Evolutionary conservation across 2,888 invertebrate species (phyloP).

Genomic region (Maniola hyperantus): DNA sequence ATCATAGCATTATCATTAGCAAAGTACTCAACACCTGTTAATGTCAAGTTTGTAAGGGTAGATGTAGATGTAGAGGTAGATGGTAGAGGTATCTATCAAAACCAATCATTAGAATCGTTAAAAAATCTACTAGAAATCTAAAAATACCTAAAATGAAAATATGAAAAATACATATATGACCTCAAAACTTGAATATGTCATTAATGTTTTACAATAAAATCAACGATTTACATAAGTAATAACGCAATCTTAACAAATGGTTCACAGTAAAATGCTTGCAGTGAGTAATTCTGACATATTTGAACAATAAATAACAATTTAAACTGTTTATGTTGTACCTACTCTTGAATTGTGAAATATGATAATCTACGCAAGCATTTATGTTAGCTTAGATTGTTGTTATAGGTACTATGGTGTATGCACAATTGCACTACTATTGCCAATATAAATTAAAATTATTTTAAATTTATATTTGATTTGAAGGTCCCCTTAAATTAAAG

Average conservation of each 20-base stretch:
- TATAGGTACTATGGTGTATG: too few relatives aligned
- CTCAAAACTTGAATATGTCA: background rate
- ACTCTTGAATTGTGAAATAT: background rate
- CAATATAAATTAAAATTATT: too few relatives aligned
- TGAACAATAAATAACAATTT: background rate
- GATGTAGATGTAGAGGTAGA: too few relatives aligned
- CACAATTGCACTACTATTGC: too few relatives aligned
- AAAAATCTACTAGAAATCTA: background rate
- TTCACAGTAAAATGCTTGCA: slow-evolving; percentile 1
- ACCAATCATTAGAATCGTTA: background rate
- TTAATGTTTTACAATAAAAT: background rate
- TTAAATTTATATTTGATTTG: too few relatives aligned
- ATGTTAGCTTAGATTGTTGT: background rate
- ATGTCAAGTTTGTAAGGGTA: too few relatives aligned
- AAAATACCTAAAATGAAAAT: background rate
- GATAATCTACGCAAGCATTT: background rate
- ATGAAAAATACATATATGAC: too few relatives aligned
- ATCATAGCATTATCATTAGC: too few relatives aligned
- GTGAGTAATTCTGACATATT: background rate
- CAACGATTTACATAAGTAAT: background rate
- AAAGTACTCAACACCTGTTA: too few relatives aligned
- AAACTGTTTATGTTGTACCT: slow-evolving; percentile 2
- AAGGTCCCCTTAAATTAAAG: too few relatives aligned
- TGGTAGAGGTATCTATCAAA: too few relatives aligned
- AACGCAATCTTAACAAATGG: background rate